Base-by-base conservation (phyloP, 2,113 vertebrate genomes). In the Oplegnathus fasciatus region DNA sequence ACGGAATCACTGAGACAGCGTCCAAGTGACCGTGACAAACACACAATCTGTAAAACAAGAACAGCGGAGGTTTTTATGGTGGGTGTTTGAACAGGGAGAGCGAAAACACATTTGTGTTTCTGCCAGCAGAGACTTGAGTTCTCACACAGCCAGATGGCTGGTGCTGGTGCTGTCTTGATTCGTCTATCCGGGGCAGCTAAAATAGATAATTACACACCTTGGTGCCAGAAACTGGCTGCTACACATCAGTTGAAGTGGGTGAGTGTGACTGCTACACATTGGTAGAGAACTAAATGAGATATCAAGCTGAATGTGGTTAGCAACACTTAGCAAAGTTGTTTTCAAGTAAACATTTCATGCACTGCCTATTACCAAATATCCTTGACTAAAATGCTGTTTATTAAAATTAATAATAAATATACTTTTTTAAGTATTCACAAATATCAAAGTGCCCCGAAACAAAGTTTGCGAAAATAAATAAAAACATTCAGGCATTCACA, bases 1-100 rank as follows among this genome's bases (percentile, higher is more conserved):
- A 75, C 28, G 24, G 70, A 83, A 86, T 79, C 75, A 65, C 80
- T 42, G 54, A 75, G 77, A 81, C 89, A 46, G 75, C 37, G n/a
- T 86, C 84, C 88, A 93, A 92, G 90, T 92, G 90, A 86, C 90
- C 86, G 60, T 92, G 93, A 93, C 90, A 93, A 92, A 91, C 82
- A 17, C 48, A 58, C 82, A 91, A 87, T 92, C 87, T 94, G 91
- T 90, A 91, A 85, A 94, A 93, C 89, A 93, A 82, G 89, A 89
- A 80, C 77, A 85, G 54, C 10, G 61, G 83, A 84, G 86, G 82
- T 80, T 91, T 91, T 80, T 82, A 83, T 46, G n/a, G 75, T 65
- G 74, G 85, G 62, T 86, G 85, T 91, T 88, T 78, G 79, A 89
- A 87, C 69, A 78, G 85, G 66, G 61, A 86, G n/a, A 73, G 67